phyloP scores from a whole-genome alignment of 2,888 invertebrate species.

The Ptilodon capucinus region DNA sequence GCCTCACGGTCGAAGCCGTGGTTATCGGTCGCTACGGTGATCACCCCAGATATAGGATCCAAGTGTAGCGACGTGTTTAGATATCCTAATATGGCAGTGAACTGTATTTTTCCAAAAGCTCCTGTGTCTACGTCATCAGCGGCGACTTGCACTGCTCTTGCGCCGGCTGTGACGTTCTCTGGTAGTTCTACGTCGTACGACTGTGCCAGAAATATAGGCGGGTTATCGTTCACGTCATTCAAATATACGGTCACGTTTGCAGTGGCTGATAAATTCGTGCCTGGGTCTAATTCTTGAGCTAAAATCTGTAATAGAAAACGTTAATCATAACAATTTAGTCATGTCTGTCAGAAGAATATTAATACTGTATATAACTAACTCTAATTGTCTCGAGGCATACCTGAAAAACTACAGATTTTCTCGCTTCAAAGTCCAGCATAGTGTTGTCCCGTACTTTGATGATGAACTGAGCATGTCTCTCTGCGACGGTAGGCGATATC shows the following conservation, averaged over 20 bases:
- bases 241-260: conserved; percentile 91
- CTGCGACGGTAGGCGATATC: conserved; percentile 91
- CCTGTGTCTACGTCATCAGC: conserved; percentile 93
- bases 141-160: conserved; percentile 88
- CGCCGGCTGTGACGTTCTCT: conserved; percentile 91
- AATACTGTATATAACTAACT: too few species aligned
- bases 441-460: conserved; percentile 92
- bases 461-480: conserved; percentile 89
- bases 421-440: conserved; percentile 92
- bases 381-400: too few species aligned
- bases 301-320: conserved; percentile 82
- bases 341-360: too few species aligned
- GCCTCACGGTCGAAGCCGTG: conserved; percentile 92
- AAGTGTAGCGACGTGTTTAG: conserved; percentile 90
- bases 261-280: conserved; percentile 87
- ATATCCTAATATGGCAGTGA: conserved; percentile 89
- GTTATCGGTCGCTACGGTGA: conserved; percentile 89
- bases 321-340: too few species aligned
- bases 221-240: conserved; percentile 94
- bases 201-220: conserved; percentile 89
- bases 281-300: conserved; percentile 91
- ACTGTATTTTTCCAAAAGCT: conserved; percentile 89
- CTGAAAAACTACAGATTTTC: conserved; percentile 88
- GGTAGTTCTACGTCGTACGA: conserved; percentile 89
- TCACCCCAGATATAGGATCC: conserved; percentile 89